phyloP scores from a whole-genome alignment of 2,797 vertebrate genomes.

The Phoebastria nigripes region DNA sequence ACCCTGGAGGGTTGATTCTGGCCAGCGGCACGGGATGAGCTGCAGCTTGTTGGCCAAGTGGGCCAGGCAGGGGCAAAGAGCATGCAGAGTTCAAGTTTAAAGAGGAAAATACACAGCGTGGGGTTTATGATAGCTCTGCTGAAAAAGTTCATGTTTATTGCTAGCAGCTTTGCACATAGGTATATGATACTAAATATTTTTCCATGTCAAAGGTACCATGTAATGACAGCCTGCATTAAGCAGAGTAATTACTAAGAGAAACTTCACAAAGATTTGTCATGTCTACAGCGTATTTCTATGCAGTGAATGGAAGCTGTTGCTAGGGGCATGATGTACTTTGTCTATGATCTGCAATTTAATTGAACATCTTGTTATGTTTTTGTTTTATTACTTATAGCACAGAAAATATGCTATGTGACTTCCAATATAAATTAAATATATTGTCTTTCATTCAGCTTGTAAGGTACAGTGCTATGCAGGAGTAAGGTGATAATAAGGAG shows the following conservation, averaged over 20 bases:
- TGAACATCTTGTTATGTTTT: constrained; percentile 15
- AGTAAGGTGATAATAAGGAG: neutral
- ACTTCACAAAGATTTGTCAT: neutral
- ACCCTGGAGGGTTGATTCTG: neutral
- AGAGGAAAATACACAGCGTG: accelerated
- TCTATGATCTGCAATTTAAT: neutral
- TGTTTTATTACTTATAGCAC: neutral
- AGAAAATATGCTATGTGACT: neutral
- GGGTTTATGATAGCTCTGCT: neutral
- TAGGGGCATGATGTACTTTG: neutral
- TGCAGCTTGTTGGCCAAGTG: neutral
- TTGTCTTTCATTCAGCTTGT: neutral
- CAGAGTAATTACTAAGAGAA: constrained; percentile 3
- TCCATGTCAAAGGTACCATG: neutral
- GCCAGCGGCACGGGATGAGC: neutral
- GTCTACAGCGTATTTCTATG: neutral
- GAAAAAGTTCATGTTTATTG: neutral
- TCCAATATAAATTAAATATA: neutral
- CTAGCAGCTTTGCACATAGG: neutral
- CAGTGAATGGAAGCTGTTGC: neutral
- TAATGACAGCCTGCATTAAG: neutral
- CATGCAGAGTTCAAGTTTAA: neutral
- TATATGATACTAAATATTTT: neutral
- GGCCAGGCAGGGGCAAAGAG: neutral
- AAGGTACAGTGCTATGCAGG: neutral